phyloP scores from a whole-genome alignment of 2,888 invertebrate species.

The Isotomurus palustris region DNA sequence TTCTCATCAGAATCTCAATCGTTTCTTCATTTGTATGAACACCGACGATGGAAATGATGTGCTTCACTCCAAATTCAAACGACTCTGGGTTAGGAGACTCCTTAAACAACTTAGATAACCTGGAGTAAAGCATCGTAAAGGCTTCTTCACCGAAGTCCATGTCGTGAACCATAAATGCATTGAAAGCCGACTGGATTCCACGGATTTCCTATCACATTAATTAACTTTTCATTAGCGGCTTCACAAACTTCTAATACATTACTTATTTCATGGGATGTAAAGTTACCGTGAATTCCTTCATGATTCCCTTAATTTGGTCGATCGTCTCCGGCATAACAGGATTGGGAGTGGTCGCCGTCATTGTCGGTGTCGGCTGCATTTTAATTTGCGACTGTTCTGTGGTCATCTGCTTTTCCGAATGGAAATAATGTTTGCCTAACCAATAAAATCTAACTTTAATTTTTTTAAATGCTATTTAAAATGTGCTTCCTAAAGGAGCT shows the following conservation, averaged over 20 bases:
- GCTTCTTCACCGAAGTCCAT: constrained; percentile 32
- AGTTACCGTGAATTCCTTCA: constrained; percentile 44
- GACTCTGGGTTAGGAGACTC: constrained; percentile 62
- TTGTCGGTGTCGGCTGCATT: constrained; percentile 27
- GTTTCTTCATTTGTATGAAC: constrained; percentile 69
- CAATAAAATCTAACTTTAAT: no score
- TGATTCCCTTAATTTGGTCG: constrained; percentile 34
- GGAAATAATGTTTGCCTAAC: no score
- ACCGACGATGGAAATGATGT: constrained; percentile 69
- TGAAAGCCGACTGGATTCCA: constrained; percentile 82
- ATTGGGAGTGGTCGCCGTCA: constrained; percentile 31
- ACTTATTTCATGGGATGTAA: neutral
- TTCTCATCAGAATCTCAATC: constrained; percentile 67
- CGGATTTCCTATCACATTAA: constrained; percentile 63
- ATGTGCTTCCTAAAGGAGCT: no score
- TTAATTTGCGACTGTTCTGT: no score
- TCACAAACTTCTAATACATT: neutral
- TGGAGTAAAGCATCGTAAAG: constrained; percentile 24
- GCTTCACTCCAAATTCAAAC: constrained; percentile 68
- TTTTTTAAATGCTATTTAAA: no score
- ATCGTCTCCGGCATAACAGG: constrained; percentile 33
- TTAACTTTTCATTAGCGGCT: neutral
- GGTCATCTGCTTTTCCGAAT: no score
- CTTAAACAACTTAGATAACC: constrained; percentile 61
- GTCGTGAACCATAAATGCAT: constrained; percentile 72